A percentile compares a stretch with the other conserved stretches of the same genome.
Evolutionary conservation across 1,140 invertebrate genomes (phyloP).

Genomic region (Drosophila rufa): DNA sequence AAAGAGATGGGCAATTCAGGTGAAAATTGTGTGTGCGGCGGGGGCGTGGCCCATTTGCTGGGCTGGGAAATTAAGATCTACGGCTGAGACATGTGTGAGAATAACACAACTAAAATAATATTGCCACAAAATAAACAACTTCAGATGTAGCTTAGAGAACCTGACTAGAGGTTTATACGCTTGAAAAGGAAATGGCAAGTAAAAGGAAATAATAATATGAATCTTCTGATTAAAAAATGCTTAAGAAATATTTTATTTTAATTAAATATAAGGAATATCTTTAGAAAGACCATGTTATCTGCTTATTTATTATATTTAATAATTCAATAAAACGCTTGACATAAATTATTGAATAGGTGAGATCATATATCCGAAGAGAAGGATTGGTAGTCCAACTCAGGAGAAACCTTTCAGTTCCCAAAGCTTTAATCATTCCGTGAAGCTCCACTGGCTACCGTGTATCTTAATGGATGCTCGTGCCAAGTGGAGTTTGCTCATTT

Average conservation of each 20-base stretch:
- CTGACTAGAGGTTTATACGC: background rate
- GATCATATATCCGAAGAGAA: too few relatives aligned
- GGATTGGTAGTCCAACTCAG: too few relatives aligned
- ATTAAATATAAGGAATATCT: too few relatives aligned
- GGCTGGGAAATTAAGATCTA: slow-evolving; percentile 1
- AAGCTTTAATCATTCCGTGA: background rate
- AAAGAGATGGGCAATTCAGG: slow-evolving; percentile 34
- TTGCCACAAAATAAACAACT: slow-evolving; percentile 14
- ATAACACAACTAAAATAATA: slow-evolving; percentile 10
- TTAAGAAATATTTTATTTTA: too few relatives aligned
- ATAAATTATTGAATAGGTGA: too few relatives aligned
- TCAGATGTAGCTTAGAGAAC: slow-evolving; percentile 1
- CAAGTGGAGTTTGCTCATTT: slow-evolving; percentile 59
- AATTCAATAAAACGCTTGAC: too few relatives aligned
- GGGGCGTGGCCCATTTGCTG: slow-evolving; percentile 25
- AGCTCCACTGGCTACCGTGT: slow-evolving; percentile 13
- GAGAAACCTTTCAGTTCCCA: background rate
- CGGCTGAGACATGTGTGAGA: background rate
- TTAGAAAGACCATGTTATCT: too few relatives aligned
- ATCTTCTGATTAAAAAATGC: background rate
- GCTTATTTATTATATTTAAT: too few relatives aligned
- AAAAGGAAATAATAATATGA: background rate
- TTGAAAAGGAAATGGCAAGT: background rate
- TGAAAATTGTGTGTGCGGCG: slow-evolving; percentile 7
- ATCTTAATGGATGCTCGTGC: slow-evolving; percentile 32